Evolutionary conservation across 2,113 vertebrate species (phyloP), one percentile per base, ranked within the genome.

Genomic region (Hippocampus mohnikei): DNA sequence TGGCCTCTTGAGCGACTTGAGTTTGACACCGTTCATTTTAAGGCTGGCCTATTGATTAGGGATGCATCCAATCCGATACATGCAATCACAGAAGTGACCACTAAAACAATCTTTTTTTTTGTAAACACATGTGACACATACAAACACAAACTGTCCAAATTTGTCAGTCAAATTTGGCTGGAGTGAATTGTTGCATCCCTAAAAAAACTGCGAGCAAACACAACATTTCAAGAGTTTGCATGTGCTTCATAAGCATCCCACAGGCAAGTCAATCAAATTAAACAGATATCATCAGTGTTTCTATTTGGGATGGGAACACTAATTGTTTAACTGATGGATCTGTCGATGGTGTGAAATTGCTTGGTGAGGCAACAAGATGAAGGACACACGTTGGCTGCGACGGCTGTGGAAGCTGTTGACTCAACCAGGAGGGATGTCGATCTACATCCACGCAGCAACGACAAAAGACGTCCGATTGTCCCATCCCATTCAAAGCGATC

Each of bases 21-120:
- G 42, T 44, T 44, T 44, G 42, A 44, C 42, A 44, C 42, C 78
- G 73, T 70, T 87, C 71, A 73, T 81, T 87, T 88, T 80, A 40
- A 23, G 72, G 23, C 76, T 76, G 71, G 21, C 21, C 2, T 42
- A 12, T 64, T 64, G 20, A 23, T 44, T 64, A 8, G 62, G n/a
- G 40, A 44, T 44, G 21, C 62, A 42, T 3, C 5, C 23, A 15
- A 44, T 42, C 10, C 20, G 12, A 8, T 50, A 50, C 25, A 21
- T 40, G 10, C 5, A 8, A 40, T 37, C 58, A 33, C 58, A 60
- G 5, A 37, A 60, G 33, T 33, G 9, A 33, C 29, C 8, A 62
- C 59, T 21, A 18, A 61, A 61, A 61, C 21, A 42, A 10, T 62
- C 13, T 33, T 33, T 33, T 33, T 33, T 33, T 33, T 33, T 33